phyloP scores from a whole-genome alignment of 2,113 vertebrate genomes.

The Chaetops frenatus region DNA sequence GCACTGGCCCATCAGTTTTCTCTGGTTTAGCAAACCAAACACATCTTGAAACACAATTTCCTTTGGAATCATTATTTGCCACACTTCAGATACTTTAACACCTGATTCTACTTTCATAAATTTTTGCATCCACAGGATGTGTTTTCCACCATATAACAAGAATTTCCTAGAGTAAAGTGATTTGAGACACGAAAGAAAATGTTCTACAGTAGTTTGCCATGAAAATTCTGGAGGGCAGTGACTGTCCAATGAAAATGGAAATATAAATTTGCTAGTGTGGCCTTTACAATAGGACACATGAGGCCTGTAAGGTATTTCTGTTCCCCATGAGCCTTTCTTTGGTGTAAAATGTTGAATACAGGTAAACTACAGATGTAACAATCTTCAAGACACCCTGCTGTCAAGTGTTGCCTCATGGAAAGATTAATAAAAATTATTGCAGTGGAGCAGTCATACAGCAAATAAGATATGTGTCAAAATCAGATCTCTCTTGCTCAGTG shows the following conservation, averaged over 20 bases:
- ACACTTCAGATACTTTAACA: not conserved
- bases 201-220: not conserved
- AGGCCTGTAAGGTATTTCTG: not conserved
- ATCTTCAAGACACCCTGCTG: not conserved
- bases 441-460: not conserved
- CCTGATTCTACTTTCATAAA: not conserved
- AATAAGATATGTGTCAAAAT: not conserved
- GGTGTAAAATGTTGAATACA: not conserved
- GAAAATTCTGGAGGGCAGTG: not conserved
- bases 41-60: not conserved
- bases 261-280: not conserved
- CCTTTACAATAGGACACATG: not conserved
- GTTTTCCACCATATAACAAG: not conserved
- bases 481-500: not conserved
- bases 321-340: not conserved
- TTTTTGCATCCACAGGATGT: not conserved
- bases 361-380: not conserved
- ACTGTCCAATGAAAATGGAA: not conserved
- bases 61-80: not conserved
- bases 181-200: not conserved
- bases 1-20: not conserved
- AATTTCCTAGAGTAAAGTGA: not conserved
- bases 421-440: not conserved
- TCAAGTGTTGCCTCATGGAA: not conserved
- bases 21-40: not conserved